Base-by-base conservation (phyloP, 1,140 invertebrate species). In the Ooceraea biroi region DNA sequence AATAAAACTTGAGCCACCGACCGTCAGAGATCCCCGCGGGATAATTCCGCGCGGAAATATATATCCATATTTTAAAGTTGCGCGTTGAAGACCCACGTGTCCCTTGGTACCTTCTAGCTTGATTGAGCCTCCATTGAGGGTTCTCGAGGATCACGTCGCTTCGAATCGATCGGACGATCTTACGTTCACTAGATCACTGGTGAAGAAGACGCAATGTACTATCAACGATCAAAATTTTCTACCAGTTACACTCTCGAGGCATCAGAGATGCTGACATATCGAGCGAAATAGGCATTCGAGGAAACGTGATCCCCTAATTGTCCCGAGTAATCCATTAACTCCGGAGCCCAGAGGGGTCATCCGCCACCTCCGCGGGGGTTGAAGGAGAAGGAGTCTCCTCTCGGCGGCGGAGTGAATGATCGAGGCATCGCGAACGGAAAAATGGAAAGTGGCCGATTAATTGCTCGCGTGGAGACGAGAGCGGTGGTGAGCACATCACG, bases 401-500 rank as follows among this genome's bases (percentile, higher is more conserved):
- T 48, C 7, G 57, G 17, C 25, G 41, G 27, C 41, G 48, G 63
- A 63, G 66, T 30, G 44, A 61, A 25, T 10, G 25, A 46, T 73
- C 22, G 52, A 10, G 71, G 41, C 19, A 48, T 50, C 44, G 73
- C 57, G 44, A 25, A 46, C 73, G 69, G 44, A 71, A 88, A 88
- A 85, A 82, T 88, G 68, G 78, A 88, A 88, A 88, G 77, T 73
- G 73, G 60, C 61, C 69, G 73, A 88, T 89, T 89, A 89, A 90
- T 90, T 85, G 84, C 69, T 78, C 84, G 76, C 68, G 78, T 82
- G 46, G 57, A 58, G 71, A 46, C 11, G 61, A 36, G 48, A 61
- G 60, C 8, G 36, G 71, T 55, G 61, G 10, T 27, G 52, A 44
- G 55, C n/a, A n/a, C n/a, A n/a, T n/a, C n/a, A 30, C 22, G 14